Conservation (phyloP, 2,888 invertebrate genomes). For the Bhutanitis thaidina region DNA sequence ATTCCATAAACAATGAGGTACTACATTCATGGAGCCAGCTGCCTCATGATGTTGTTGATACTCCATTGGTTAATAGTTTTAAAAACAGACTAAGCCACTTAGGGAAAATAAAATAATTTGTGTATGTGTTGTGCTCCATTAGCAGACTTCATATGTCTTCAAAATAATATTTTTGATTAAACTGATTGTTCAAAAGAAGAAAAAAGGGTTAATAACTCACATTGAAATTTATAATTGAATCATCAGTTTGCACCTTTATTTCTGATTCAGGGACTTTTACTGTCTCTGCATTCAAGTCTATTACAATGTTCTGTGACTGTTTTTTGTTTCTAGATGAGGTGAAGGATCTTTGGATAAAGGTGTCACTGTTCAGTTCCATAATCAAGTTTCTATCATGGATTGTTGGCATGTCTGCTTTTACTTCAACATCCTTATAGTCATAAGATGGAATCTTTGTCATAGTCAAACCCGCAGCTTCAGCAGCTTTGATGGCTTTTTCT, state of each 20-base stretch:
- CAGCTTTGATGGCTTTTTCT: constrained; percentile 72
- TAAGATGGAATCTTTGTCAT: constrained; percentile 75
- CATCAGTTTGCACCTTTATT: constrained; percentile 67
- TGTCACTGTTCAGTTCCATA: constrained; percentile 85
- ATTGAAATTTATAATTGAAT: constrained; percentile 83
- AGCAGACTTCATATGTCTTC: no score
- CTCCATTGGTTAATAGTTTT: no score
- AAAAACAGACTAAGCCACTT: no score
- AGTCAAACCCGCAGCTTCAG: constrained; percentile 70
- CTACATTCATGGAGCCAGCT: no score
- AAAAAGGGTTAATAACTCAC: no score
- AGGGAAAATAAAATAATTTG: no score
- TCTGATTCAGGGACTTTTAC: constrained; percentile 82
- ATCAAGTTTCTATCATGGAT: constrained; percentile 79
- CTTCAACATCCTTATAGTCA: constrained; percentile 66
- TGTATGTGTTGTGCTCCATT: no score
- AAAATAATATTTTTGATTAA: no score
- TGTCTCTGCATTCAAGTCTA: constrained; percentile 85
- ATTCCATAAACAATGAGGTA: no score
- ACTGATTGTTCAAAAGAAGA: no score
- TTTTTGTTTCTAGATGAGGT: constrained; percentile 81
- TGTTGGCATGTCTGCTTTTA: constrained; percentile 74
- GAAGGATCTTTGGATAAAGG: constrained; percentile 82
- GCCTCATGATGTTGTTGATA: no score
- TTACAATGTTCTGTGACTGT: constrained; percentile 84